Base-by-base conservation (phyloP, 2,888 invertebrate species). In the Teleogryllus oceanicus region DNA sequence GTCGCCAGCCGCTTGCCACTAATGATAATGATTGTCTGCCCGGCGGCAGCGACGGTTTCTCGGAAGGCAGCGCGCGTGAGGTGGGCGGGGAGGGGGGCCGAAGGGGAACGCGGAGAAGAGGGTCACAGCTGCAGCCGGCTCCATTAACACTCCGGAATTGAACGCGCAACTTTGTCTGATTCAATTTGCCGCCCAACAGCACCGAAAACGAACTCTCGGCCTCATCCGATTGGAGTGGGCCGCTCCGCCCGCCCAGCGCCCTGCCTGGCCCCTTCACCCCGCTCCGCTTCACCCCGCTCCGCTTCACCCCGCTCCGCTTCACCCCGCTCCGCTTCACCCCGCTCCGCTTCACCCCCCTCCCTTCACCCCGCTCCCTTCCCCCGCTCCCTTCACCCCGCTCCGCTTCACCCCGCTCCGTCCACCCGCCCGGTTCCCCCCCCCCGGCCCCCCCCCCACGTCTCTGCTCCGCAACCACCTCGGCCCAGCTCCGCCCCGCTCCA, bases 141-240 rank as follows among this genome's bases (percentile, higher is more conserved):
- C 62, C 62, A 62, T 62, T 62, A 62, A 62, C 62, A 62, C 62
- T 62, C 62, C 62, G 62, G 11, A 11, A 62, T 11, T 62, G 62
- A 62, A 62, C 62, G 62, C 62, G 62, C 11, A 62, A 62, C 62
- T 62, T 62, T 62, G 62, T 62, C 62, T 62, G 62, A 62, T 10
- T 62, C 62, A 62, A 62, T 62, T 62, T 62, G 62, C 62, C 62
- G 62, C 62, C 62, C 62, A 62, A 62, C 62, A 62, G 62, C 62
- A 62, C 62, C 62, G 62, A 62, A 62, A 62, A 62, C 62, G n/a
- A 62, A 62, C 62, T 62, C 62, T 62, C 62, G n/a, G 62, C 62
- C 62, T 62, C 62, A 62, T 62, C 62, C 13, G 11, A 62, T 62
- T 62, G 62, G 62, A 62, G 62, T 18, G 62, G 62, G 11, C 16